phyloP scores from a whole-genome alignment of 2,113 vertebrate species.

The Ceyx cyanopectus region DNA sequence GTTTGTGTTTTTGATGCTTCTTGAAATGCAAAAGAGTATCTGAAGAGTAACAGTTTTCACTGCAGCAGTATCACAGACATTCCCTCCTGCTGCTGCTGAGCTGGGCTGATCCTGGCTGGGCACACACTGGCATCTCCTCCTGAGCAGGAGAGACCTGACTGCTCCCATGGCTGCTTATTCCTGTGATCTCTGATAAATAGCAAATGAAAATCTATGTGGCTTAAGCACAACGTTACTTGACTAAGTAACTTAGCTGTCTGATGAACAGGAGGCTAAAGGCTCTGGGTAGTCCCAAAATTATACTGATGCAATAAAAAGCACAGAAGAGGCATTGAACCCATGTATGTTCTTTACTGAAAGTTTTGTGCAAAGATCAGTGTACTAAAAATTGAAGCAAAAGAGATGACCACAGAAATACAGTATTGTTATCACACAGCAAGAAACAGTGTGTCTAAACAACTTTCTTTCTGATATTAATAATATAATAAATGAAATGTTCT shows the following conservation, averaged over 20 bases:
- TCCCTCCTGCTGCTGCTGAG: neutral
- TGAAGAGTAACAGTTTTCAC: neutral
- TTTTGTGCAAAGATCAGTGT: constrained; percentile 16
- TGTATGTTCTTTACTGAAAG: constrained; percentile 55
- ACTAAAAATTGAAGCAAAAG: neutral
- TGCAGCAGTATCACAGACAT: neutral
- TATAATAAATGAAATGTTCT: neutral
- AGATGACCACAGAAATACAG: neutral
- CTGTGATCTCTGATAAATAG: neutral
- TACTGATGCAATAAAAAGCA: neutral
- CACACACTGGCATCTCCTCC: neutral
- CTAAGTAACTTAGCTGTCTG: neutral
- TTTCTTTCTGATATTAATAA: neutral
- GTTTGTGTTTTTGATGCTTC: neutral
- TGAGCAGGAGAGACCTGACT: neutral
- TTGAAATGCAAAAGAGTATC: neutral
- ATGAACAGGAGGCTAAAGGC: neutral
- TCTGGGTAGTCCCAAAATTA: neutral
- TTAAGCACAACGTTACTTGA: neutral
- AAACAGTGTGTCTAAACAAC: neutral
- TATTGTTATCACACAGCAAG: neutral
- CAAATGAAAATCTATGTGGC: neutral
- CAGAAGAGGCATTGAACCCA: neutral
- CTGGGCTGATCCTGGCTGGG: neutral
- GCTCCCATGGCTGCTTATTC: neutral